phyloP scores from a whole-genome alignment of 1,140 invertebrate genomes.

The Micrasema minimum region DNA sequence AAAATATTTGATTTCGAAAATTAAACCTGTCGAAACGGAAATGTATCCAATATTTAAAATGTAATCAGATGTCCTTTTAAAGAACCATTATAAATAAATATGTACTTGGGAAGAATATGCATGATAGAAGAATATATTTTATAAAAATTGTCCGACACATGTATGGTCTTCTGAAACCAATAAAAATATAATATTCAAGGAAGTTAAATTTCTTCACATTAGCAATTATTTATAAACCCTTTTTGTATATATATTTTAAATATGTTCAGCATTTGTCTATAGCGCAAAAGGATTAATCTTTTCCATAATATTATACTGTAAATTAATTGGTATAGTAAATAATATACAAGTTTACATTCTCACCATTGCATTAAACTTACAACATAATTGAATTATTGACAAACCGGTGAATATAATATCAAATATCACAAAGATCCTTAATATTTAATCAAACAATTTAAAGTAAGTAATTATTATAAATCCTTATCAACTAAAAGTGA shows the following conservation, averaged over 20 bases:
- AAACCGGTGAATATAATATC: slow-evolving; percentile 40
- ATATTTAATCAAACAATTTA: slow-evolving; percentile 41
- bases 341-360: slow-evolving; percentile 12
- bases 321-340: slow-evolving; percentile 20
- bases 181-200: no score
- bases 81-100: not conserved
- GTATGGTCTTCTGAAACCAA: no score
- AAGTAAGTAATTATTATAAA: slow-evolving; percentile 42
- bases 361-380: slow-evolving; percentile 37
- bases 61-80: not conserved
- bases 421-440: slow-evolving; percentile 39
- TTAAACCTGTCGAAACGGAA: no score
- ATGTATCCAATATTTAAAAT: not conserved
- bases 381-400: not conserved
- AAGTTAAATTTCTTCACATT: slow-evolving; percentile 15
- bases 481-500: slow-evolving; percentile 45
- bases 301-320: slow-evolving; percentile 23
- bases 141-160: not conserved
- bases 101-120: not conserved
- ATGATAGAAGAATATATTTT: not conserved
- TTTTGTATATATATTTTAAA: slow-evolving; percentile 29
- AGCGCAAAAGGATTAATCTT: slow-evolving; percentile 29
- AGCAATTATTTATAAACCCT: not conserved
- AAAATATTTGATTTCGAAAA: no score
- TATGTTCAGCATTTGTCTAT: slow-evolving; percentile 34